Conservation (phyloP, 2,797 vertebrate genomes). For the Amblyopsis hoosieri region DNA sequence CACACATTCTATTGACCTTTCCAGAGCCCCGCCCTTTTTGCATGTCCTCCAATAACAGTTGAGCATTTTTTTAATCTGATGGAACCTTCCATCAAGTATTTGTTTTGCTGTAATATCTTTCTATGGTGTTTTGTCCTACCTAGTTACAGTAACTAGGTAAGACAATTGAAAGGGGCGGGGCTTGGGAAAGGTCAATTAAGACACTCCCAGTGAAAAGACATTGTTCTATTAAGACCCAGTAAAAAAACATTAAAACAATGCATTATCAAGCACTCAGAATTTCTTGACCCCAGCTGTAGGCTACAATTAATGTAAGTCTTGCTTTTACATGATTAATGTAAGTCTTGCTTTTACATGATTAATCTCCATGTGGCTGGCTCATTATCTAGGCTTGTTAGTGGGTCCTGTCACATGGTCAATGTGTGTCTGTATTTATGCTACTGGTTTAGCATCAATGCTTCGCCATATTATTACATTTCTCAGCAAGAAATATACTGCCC, state of each 20-base stretch:
- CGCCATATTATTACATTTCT: conserved; percentile 36
- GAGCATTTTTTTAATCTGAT: too few relatives aligned
- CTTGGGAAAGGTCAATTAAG: too few relatives aligned
- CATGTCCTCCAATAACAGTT: too few relatives aligned
- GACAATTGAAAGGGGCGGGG: too few relatives aligned
- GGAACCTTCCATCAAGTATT: too few relatives aligned
- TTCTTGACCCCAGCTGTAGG: too few relatives aligned
- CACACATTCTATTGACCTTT: conserved; percentile 19
- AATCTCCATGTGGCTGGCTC: neutral
- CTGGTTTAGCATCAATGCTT: conserved; percentile 45
- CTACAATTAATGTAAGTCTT: neutral
- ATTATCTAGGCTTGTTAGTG: neutral
- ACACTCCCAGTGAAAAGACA: too few relatives aligned
- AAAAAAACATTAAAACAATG: conserved; percentile 31
- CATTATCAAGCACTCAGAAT: conserved; percentile 9
- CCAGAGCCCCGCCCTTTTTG: too few relatives aligned
- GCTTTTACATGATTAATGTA: neutral
- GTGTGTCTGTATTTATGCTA: conserved; percentile 25
- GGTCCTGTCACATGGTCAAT: neutral
- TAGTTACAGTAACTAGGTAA: too few relatives aligned
- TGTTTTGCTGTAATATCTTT: too few relatives aligned
- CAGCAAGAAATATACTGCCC: conserved; percentile 22
- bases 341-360: neutral
- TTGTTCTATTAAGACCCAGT: neutral
- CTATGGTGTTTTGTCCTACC: too few relatives aligned